Base-by-base conservation (phyloP, 2,888 invertebrate genomes). In the Xylota sylvarum region DNA sequence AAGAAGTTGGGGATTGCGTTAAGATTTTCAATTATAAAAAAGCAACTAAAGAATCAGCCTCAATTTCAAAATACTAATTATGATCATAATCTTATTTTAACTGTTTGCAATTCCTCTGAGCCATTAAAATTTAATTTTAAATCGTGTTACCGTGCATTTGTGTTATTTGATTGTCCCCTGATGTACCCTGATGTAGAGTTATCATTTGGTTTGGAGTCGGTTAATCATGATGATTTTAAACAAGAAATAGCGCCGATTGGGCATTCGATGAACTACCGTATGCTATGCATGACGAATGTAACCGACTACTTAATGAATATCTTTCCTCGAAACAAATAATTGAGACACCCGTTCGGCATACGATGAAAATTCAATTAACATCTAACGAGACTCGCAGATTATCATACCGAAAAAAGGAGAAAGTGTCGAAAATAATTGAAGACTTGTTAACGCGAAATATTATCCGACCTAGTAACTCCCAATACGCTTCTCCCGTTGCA, bases 401-500 rank as follows among this genome's bases (percentile, higher is more conserved):
- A 48, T 60, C 65, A 7, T 37, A 65, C 56, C 46, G 56, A 14
- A 30, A 64, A 35, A 62, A 76, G 12, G 55, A 64, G 55, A 17
- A 65, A 27, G 46, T 65, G 7, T 52, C 19, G 5, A 23, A 46
- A 37, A 37, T 60, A 5, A 37, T 60, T 17, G 60, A 72, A 5
- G 60, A 56, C 30, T 70, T 56, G 56, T 40, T 69, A 52, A 23
- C 46, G n/a, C 70, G 32, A 58, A 19, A 48, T 9, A 58, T 58
- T 72, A 72, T 72, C 37, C 60, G 23, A 30, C 58, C 58, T 19
- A 72, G 58, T 70, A 43, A 56, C 12, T 70, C 56, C 5, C 43
- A 56, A 32, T 69, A 69, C 12, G 70, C 56, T 10, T 56, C 46
- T 19, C 23, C 58, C 23, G 5, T 60, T 48, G 50, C 60, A 37